Percentiles rank a stretch among this genome's conserved stretches.
phyloP scores from a whole-genome alignment of 2,113 vertebrate species.

The Cynoglossus semilaevis region DNA sequence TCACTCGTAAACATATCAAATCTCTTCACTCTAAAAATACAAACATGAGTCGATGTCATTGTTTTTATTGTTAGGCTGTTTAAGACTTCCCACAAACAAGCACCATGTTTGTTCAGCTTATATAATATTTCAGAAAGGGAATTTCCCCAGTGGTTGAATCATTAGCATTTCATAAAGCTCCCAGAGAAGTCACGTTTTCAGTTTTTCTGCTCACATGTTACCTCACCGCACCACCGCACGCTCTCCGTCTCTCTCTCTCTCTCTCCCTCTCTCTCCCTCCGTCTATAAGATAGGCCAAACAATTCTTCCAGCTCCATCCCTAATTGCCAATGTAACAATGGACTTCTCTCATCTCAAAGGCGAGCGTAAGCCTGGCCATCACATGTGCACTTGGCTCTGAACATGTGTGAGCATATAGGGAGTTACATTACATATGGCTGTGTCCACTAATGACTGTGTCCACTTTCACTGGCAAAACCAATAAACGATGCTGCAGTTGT shows the following conservation, averaged over 20 bases:
- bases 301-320: slow-evolving; percentile 28
- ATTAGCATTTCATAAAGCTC: slow-evolving; percentile 37
- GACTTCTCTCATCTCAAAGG: slow-evolving; percentile 34
- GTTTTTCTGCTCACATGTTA: slow-evolving; percentile 18
- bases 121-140: slow-evolving; percentile 12
- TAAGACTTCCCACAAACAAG: neutral
- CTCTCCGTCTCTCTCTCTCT: slow-evolving; percentile 6
- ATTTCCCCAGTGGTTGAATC: slow-evolving; percentile 21
- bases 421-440: neutral
- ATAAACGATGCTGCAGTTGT: slow-evolving; percentile 1
- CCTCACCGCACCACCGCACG: slow-evolving; percentile 2
- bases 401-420: slow-evolving; percentile 18
- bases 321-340: slow-evolving; percentile 54
- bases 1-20: no score
- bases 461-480: slow-evolving; percentile 25
- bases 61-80: no score
- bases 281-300: slow-evolving; percentile 9
- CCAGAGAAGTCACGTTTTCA: slow-evolving; percentile 31
- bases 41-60: no score
- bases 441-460: slow-evolving; percentile 14
- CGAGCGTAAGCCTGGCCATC: slow-evolving; percentile 2
- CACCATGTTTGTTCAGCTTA: neutral
- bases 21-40: no score
- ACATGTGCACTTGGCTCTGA: slow-evolving; percentile 16
- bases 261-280: neutral